phyloP scores from a whole-genome alignment of 2,113 vertebrate species.

The Dasypus novemcinctus region DNA sequence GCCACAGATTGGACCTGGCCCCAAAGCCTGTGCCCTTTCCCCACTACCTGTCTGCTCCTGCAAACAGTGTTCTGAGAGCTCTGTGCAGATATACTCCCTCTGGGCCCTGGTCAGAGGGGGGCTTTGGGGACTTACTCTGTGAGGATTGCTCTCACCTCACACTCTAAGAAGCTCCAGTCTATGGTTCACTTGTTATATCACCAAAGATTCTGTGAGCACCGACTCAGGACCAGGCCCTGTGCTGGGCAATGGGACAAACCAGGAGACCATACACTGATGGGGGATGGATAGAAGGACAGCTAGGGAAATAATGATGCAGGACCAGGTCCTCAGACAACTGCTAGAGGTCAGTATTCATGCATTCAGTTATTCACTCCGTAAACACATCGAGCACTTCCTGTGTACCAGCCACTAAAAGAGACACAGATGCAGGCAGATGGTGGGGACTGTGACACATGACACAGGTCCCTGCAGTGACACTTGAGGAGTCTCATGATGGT shows the following conservation, averaged over 20 bases:
- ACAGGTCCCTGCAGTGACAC: fast-evolving
- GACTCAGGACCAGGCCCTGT: background rate
- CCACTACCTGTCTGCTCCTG: background rate
- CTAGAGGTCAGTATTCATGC: background rate
- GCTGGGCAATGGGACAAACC: background rate
- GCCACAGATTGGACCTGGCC: background rate
- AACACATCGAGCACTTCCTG: background rate
- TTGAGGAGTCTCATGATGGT: background rate
- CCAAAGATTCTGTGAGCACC: background rate
- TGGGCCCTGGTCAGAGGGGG: background rate
- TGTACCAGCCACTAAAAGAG: background rate
- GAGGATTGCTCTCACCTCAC: background rate
- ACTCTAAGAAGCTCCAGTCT: background rate
- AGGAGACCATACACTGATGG: background rate
- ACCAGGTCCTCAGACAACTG: background rate
- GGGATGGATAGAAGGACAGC: background rate
- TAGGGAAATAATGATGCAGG: background rate
- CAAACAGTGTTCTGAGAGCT: background rate
- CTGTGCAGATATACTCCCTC: fast-evolving
- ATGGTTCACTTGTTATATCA: background rate
- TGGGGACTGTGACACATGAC: fast-evolving
- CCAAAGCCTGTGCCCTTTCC: background rate
- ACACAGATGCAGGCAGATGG: background rate
- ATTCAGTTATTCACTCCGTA: background rate
- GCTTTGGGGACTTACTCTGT: fast-evolving